Evolutionary conservation across 2,888 invertebrate species (phyloP), one percentile per base, ranked within the genome.

Genomic region (Polyommatus icarus): DNA sequence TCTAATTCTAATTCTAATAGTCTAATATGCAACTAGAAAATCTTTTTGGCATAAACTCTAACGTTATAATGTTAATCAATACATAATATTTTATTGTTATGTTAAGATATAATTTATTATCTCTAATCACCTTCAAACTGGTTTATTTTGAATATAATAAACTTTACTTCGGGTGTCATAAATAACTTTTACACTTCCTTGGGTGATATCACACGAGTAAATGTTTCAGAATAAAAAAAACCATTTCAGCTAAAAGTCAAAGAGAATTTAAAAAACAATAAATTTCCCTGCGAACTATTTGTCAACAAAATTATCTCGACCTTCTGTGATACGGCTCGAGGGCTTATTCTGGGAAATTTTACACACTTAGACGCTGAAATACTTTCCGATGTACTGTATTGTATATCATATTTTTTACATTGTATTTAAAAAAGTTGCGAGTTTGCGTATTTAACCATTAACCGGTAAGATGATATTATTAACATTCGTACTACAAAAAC

Each of bases 281-380:
- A 89, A 90, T 89, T 89, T 85, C 83, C 85, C 83, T 83, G 82
- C 54, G 77, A 77, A 84, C 88, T 87, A 89, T 91, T 89, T 89
- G 91, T 90, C 91, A 90, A 90, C 88, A 90, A 84, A 84, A 92
- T 91, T 90, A 91, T 90, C 89, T 89, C 85, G 89, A 89, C 89
- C 90, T 88, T 77, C 72, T 77, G 59, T 57, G 77, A 71, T 18
- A 71, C 77, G 71, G 32, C 40, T 15, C 24, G 32, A 20, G 36
- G 77, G 40, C 73, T 50, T 75, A 75, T 75, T 75, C 32, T 20
- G 24, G 54, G 18, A 12, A 15, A 50, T 29, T 46, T 20, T 12
- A 20, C 4, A 54, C 54, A 54, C 4, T 54, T 36, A 36, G 36
- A 18, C 18, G 1, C 54, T 12, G 5, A 4, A 54, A 24, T 61